Percentiles rank a stretch among this genome's conserved stretches.
These are phyloP conservation scores for Dromas ardeola DNA, from an alignment of 2,113 vertebrate species.

Conservation along the genomic window DNA sequence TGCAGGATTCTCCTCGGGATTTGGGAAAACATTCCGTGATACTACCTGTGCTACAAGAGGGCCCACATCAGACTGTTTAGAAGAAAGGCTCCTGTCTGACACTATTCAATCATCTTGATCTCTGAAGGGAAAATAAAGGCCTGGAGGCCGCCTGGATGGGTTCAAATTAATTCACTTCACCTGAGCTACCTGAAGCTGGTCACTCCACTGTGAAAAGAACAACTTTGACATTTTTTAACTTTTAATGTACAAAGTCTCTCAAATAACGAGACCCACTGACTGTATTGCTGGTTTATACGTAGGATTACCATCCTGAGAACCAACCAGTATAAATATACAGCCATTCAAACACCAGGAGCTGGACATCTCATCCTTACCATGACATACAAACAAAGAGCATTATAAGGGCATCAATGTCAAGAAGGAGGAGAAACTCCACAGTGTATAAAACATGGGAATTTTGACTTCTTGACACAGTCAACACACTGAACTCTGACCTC, in stretches of 20 bases:
- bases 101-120: neutral
- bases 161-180: neutral
- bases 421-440: conserved; percentile 25
- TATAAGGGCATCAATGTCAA: neutral
- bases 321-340: neutral
- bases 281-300: neutral
- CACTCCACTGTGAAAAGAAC: neutral
- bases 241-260: neutral
- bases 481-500: conserved; percentile 39
- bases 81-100: neutral
- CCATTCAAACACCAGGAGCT: neutral
- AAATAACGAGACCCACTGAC: neutral
- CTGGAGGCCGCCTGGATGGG: neutral
- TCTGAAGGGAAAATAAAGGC: neutral
- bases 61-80: neutral
- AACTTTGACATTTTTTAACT: neutral
- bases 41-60: neutral
- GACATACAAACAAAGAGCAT: neutral
- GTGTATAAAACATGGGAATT: conserved; percentile 56
- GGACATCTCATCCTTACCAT: neutral
- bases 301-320: neutral
- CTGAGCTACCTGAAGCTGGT: neutral
- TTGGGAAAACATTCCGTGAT: neutral
- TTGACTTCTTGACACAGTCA: conserved; percentile 53
- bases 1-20: neutral